Percentiles rank a stretch among this genome's conserved stretches.
Evolutionary conservation across 2,888 invertebrate species (phyloP).

Genomic region (Diarsia rubi): DNA sequence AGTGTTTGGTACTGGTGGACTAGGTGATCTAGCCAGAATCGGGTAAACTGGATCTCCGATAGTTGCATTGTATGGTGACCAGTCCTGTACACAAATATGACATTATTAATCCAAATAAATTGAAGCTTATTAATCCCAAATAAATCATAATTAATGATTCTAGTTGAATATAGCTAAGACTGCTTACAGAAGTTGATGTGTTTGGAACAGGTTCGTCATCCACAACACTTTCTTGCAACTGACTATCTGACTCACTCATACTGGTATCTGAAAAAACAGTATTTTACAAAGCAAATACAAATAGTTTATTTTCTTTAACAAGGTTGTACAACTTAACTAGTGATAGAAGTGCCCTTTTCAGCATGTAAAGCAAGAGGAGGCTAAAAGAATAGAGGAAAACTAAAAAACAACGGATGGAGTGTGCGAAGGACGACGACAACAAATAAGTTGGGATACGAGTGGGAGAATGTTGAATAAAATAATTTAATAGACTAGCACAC

Average conservation of each 20-base stretch:
- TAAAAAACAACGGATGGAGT: background rate
- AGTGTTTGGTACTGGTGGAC: background rate
- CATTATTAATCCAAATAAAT: background rate
- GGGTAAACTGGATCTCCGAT: background rate
- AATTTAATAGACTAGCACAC: too few relatives aligned
- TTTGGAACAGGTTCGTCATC: background rate
- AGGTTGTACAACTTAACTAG: too few relatives aligned
- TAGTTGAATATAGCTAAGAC: background rate
- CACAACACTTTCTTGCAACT: conserved; percentile 2
- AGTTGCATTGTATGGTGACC: background rate
- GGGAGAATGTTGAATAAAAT: background rate
- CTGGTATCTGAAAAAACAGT: background rate
- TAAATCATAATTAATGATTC: background rate
- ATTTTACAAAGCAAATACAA: background rate
- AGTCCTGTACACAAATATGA: background rate
- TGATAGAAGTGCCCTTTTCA: too few relatives aligned
- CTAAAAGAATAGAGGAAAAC: background rate
- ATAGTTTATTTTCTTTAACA: too few relatives aligned
- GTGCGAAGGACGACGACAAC: background rate
- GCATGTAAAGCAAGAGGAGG: background rate
- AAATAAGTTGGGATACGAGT: too few relatives aligned
- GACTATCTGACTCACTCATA: conserved; percentile 1
- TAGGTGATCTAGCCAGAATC: background rate
- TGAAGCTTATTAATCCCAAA: background rate
- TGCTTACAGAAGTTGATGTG: background rate